Percentiles rank a stretch among this genome's conserved stretches.
phyloP scores from a whole-genome alignment of 2,888 invertebrate species.

The Agrenia bidenticulata region DNA sequence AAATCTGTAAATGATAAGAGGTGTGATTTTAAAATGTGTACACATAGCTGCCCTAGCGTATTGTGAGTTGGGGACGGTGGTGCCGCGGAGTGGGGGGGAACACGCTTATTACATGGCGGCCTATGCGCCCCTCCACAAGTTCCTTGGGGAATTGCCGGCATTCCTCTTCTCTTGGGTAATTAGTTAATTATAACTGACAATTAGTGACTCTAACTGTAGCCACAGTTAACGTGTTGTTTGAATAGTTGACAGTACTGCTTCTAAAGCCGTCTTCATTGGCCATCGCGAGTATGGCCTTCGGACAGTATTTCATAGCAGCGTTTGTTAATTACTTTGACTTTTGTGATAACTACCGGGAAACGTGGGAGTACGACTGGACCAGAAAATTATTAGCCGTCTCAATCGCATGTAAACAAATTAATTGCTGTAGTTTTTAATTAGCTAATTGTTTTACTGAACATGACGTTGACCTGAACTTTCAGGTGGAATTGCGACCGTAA shows the following conservation, averaged over 20 bases:
- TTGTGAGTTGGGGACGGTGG: slow-evolving; percentile 92
- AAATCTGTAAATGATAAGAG: background rate
- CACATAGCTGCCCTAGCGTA: slow-evolving; percentile 88
- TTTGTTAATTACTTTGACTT: slow-evolving; percentile 32
- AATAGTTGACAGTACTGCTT: slow-evolving; percentile 71
- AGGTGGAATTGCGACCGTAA: slow-evolving; percentile 89
- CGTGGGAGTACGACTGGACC: slow-evolving; percentile 59
- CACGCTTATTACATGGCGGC: slow-evolving; percentile 70
- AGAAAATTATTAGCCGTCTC: slow-evolving; percentile 85
- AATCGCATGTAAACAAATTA: slow-evolving; percentile 69
- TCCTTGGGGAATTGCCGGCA: slow-evolving; percentile 76
- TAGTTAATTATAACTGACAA: too few relatives aligned
- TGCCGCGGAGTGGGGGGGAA: slow-evolving; percentile 83
- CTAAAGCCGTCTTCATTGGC: slow-evolving; percentile 93
- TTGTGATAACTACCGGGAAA: slow-evolving; percentile 30
- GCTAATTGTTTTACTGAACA: slow-evolving; percentile 34
- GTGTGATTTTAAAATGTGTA: background rate
- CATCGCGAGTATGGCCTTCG: slow-evolving; percentile 89
- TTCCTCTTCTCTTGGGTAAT: slow-evolving; percentile 70
- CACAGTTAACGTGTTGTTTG: background rate
- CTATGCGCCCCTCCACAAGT: slow-evolving; percentile 59
- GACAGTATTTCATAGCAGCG: slow-evolving; percentile 82
- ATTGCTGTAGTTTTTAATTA: background rate
- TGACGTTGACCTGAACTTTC: slow-evolving; percentile 48
- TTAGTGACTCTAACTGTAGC: background rate